These are phyloP conservation scores for Centroberyx gerrardi DNA, from an alignment of 2,797 vertebrate genomes.

Conservation along the genomic window DNA sequence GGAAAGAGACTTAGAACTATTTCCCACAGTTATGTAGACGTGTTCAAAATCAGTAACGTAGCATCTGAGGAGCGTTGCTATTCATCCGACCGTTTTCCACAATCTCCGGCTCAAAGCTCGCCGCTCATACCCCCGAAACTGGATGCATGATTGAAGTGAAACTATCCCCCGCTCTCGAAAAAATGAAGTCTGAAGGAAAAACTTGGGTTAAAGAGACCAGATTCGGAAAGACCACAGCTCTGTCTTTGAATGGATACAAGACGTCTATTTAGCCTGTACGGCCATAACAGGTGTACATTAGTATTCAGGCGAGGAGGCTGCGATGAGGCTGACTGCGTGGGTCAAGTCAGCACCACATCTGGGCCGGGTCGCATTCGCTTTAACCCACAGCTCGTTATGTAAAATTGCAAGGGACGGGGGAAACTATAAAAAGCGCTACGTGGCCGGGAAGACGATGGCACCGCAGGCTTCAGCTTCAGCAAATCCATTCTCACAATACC, in stretches of 20 bases:
- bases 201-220: constrained; percentile 50
- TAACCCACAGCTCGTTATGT: constrained; percentile 59
- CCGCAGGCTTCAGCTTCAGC: constrained; percentile 5
- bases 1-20: constrained; percentile 74
- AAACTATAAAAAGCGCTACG: constrained; percentile 29
- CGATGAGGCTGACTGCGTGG: constrained; percentile 65
- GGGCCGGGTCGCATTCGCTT: constrained; percentile 67
- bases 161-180: constrained; percentile 28
- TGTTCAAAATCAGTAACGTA: constrained; percentile 70
- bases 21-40: constrained; percentile 82
- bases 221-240: constrained; percentile 47
- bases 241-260: constrained; percentile 75
- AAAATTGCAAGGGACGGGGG: constrained; percentile 35
- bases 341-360: constrained; percentile 79
- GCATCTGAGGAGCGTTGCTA: constrained; percentile 47
- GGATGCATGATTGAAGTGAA: constrained; percentile 42
- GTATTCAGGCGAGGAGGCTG: constrained; percentile 71
- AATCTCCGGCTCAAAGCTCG: constrained; percentile 26
- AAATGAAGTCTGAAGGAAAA: constrained; percentile 44
- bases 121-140: constrained; percentile 13
- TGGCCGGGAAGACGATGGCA: constrained; percentile 29
- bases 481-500: too few species aligned
- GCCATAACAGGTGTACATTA: constrained; percentile 83
- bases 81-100: constrained; percentile 57
- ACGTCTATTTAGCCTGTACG: constrained; percentile 73